Percentiles rank a stretch among this genome's conserved stretches.
Conservation (phyloP, 2,113 vertebrate species). For the Rhinichthys klamathensis region DNA sequence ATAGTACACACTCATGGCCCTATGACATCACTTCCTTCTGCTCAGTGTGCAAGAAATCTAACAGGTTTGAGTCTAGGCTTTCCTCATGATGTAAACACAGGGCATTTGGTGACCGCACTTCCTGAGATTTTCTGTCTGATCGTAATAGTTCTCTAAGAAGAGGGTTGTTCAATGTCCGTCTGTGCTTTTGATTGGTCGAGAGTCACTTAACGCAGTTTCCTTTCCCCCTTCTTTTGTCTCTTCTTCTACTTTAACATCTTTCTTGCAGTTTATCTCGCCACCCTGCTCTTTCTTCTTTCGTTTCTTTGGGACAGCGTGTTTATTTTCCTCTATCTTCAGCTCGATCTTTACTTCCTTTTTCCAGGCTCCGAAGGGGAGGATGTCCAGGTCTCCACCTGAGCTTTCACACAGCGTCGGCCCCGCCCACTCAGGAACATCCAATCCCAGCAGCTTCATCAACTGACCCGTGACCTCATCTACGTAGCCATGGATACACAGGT, state of each 20-base stretch:
- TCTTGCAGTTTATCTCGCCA: conserved; percentile 28
- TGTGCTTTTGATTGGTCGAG: neutral
- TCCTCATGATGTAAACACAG: neutral
- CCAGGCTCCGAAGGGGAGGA: conserved; percentile 38
- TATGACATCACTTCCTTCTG: neutral
- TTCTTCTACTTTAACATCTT: conserved; percentile 66
- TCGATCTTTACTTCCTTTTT: conserved; percentile 64
- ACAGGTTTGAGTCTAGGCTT: neutral
- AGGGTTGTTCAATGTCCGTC: conserved; percentile 24
- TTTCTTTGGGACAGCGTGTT: conserved; percentile 51
- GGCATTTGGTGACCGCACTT: neutral
- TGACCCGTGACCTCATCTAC: conserved; percentile 89
- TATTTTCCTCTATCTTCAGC: conserved; percentile 64
- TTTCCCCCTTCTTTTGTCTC: conserved; percentile 48
- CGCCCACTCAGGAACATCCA: conserved; percentile 87
- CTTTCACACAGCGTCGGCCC: conserved; percentile 82
- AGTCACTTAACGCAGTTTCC: neutral
- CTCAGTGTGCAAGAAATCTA: neutral
- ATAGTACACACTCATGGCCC: too few relatives aligned
- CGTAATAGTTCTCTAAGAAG: conserved; percentile 13
- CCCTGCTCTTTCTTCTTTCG: conserved; percentile 45
- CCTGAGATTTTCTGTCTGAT: neutral
- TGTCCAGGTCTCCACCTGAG: conserved; percentile 52
- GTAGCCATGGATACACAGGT: conserved; percentile 87
- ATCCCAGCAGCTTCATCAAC: conserved; percentile 85